These are phyloP conservation scores for Folsomia manolachei DNA, from an alignment of 2,888 invertebrate genomes.

Conservation along the genomic window DNA sequence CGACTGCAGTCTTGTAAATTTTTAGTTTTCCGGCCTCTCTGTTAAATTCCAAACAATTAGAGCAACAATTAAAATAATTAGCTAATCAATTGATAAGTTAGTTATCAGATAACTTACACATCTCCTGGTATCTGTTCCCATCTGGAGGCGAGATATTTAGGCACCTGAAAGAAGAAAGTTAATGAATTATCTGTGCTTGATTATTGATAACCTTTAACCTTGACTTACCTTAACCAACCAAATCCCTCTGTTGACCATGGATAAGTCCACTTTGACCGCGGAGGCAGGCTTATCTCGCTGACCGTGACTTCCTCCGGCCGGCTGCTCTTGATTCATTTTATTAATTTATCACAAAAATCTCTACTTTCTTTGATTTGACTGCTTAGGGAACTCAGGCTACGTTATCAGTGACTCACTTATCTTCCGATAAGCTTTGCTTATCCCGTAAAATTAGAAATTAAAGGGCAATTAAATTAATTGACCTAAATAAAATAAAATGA, in stretches of 20 bases:
- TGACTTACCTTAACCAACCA: conserved; percentile 84
- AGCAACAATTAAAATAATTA: no score
- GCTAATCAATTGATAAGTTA: not conserved
- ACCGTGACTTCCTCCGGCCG: not conserved
- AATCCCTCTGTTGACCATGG: conserved; percentile 84
- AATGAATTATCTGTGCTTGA: conserved; percentile 3
- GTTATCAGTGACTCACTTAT: no score
- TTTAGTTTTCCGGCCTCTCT: conserved; percentile 85
- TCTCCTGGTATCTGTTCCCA: conserved; percentile 92
- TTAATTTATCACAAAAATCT: not conserved
- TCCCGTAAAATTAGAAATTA: no score
- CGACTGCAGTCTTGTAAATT: conserved; percentile 60
- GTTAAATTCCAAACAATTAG: no score
- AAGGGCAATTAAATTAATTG: no score
- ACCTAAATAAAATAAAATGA: no score
- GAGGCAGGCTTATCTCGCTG: conserved; percentile 13
- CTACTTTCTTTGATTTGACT: no score
- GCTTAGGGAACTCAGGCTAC: no score
- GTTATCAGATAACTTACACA: conserved; percentile 54
- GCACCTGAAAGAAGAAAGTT: conserved; percentile 58
- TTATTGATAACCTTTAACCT: not conserved
- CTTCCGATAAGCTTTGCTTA: no score
- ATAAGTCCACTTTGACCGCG: conserved; percentile 68
- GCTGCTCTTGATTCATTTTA: conserved; percentile 23
- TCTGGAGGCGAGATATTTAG: conserved; percentile 91